Base-by-base conservation (phyloP, 1,140 invertebrate species). In the Ips nitidus region DNA sequence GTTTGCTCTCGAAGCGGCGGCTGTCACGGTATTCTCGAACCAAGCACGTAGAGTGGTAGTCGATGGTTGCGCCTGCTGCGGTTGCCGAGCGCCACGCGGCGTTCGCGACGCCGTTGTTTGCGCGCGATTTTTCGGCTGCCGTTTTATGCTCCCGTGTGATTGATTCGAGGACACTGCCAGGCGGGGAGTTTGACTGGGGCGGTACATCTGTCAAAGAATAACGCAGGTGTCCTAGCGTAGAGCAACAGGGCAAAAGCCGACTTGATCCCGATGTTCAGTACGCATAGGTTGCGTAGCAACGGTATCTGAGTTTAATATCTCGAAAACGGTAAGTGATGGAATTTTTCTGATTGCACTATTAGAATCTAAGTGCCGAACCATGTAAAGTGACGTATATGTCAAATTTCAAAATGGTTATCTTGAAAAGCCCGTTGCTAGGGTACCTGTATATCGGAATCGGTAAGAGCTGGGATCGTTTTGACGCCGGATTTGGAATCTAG, bases 171-270 rank as follows among this genome's bases (percentile, higher is more conserved):
- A 88, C 86, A 87, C 81, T 84, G 85, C 83, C 87, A 89, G 88
- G 85, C 82, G 84, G 87, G 88, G 86, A 91, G 89, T 91, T 91
- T 90, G 88, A 86, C 90, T 91, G 89, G 89, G 88, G 89, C 88
- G 87, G 89, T 88, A 92, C 88, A 91, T 85, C 84, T 86, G 82
- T 86, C 81, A 86, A 92, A 92, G 80, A 85, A 87, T 92, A 91
- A 92, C 89, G 89, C 88, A 91, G 90, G 88, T 91, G 89, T 91
- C 86, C 89, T 90, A 87, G 84, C 85, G 86, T 90, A 84, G 88
- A 91, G 86, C 85, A 91, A 91, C 92, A 90, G 88, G 88, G 89
- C 85, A 91, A 91, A 91, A 85, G 89, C 87, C 87, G 77, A 80
- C 83, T 86, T 86, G 85, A 87, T 86, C 82, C 82, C 81, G 85